Evolutionary conservation across 2,888 invertebrate species (phyloP).

Genomic region (Zaprionus obscuricornis): DNA sequence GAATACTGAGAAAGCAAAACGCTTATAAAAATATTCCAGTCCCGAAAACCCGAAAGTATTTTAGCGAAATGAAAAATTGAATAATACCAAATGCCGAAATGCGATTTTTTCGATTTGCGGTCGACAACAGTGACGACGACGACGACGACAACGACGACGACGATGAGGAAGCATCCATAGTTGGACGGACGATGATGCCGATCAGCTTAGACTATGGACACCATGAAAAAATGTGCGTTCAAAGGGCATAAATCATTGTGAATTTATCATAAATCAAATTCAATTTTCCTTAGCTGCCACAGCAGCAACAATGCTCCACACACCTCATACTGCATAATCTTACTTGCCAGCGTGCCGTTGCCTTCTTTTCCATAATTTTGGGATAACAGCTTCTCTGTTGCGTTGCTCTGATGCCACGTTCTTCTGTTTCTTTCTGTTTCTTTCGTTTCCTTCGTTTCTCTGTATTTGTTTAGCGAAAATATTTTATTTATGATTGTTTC

Average conservation of each 20-base stretch:
- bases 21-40: background rate
- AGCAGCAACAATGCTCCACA: conserved; percentile 15
- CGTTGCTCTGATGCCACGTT: background rate
- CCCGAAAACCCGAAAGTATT: conserved; percentile 39
- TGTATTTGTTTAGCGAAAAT: conserved; percentile 53
- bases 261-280: conserved; percentile 78
- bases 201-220: conserved; percentile 65
- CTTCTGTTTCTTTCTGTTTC: background rate
- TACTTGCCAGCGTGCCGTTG: too few species aligned
- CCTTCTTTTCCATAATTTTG: too few species aligned
- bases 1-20: conserved; percentile 28
- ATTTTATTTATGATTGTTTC: conserved; percentile 75
- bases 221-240: conserved; percentile 47
- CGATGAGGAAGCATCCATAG: too few species aligned
- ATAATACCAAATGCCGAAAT: conserved; percentile 45
- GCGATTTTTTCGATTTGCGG: conserved; percentile 54
- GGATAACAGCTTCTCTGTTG: too few species aligned
- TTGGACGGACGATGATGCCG: too few species aligned
- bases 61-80: conserved; percentile 61
- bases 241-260: conserved; percentile 75
- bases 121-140: too few species aligned
- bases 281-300: conserved; percentile 55
- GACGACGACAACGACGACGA: too few species aligned
- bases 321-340: conserved; percentile 11
- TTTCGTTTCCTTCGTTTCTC: conserved; percentile 9